These are phyloP conservation scores for Drosophila carrolli DNA, from an alignment of 1,140 invertebrate genomes.

Conservation along the genomic window DNA sequence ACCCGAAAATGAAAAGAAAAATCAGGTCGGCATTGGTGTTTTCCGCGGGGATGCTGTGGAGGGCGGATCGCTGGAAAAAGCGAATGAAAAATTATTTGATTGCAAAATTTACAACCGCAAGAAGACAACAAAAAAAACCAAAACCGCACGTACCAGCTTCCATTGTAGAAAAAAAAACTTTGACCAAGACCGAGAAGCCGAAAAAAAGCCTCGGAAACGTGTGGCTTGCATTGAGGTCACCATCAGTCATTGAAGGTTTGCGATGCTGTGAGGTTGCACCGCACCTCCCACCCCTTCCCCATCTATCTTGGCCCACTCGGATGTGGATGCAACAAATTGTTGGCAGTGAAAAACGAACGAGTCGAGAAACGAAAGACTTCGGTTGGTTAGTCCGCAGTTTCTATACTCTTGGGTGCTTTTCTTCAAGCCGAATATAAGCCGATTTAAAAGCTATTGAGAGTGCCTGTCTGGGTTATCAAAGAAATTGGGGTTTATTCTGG, in stretches of 20 bases:
- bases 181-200: constrained; percentile 80
- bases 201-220: constrained; percentile 74
- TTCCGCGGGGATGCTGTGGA: constrained; percentile 17
- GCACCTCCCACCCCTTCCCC: background rate
- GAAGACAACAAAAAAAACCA: constrained; percentile 14
- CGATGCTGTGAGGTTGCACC: constrained; percentile 25
- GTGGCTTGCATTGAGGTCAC: constrained; percentile 78
- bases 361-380: constrained; percentile 17
- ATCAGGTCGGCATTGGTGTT: constrained; percentile 69
- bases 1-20: constrained; percentile 75
- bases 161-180: constrained; percentile 50
- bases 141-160: constrained; percentile 69
- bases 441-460: background rate
- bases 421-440: constrained; percentile 1
- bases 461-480: background rate
- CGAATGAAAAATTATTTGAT: constrained; percentile 80
- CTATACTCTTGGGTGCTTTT: constrained; percentile 15
- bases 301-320: constrained; percentile 8
- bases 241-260: constrained; percentile 78
- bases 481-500: background rate
- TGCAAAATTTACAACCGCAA: constrained; percentile 81
- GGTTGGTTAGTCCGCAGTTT: background rate
- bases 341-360: constrained; percentile 43
- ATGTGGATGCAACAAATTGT: constrained; percentile 76
- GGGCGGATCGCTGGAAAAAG: constrained; percentile 57